These are phyloP conservation scores for Actinia tenebrosa DNA, from an alignment of 64 coral and sea anemone genomes.

Conservation along the genomic window DNA sequence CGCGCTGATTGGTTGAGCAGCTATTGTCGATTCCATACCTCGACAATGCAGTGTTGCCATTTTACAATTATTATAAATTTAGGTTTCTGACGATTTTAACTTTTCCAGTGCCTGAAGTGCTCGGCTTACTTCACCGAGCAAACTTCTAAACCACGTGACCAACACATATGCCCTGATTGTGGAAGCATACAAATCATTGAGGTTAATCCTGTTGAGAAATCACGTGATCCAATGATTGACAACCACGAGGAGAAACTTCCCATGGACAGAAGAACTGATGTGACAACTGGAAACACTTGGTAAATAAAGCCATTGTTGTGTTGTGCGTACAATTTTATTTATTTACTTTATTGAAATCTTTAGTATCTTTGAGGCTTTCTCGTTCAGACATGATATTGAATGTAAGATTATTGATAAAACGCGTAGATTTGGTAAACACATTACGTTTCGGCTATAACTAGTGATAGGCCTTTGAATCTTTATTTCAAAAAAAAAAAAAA, in stretches of 20 bases:
- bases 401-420: too few relatives aligned
- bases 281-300: not conserved
- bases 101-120: constrained; percentile 74
- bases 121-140: constrained; percentile 45
- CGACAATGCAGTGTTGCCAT: too few relatives aligned
- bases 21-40: not conserved
- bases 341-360: not conserved
- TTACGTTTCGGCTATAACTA: too few relatives aligned
- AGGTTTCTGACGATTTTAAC: not conserved
- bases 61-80: too few relatives aligned
- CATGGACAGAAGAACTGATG: not conserved
- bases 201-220: not conserved
- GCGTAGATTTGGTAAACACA: too few relatives aligned
- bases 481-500: too few relatives aligned
- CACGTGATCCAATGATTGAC: constrained; percentile 1
- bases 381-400: too few relatives aligned
- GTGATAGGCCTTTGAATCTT: too few relatives aligned
- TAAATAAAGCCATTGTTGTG: not conserved
- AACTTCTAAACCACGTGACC: constrained; percentile 3
- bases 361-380: too few relatives aligned
- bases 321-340: not conserved
- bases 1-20: not conserved
- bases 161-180: constrained; percentile 54
- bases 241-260: not conserved
- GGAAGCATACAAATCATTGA: constrained; percentile 34